Percentiles rank a stretch among this genome's conserved stretches.
phyloP scores from a whole-genome alignment of 2,797 vertebrate genomes.

The Crocidura indochinensis region DNA sequence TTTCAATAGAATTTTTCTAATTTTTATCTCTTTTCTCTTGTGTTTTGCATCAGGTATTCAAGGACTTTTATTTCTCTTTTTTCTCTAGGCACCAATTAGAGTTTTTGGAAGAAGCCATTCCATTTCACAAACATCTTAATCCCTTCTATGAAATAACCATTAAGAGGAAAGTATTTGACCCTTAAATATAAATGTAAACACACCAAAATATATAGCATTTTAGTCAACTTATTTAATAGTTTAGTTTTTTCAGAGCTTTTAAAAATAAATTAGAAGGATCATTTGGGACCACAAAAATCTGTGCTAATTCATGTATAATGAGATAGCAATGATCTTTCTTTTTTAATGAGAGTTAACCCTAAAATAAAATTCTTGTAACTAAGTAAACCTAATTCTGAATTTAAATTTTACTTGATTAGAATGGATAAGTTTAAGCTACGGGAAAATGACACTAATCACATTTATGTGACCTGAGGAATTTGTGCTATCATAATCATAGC shows the following conservation, averaged over 20 bases:
- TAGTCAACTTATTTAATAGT: no score
- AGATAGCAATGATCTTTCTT: not conserved
- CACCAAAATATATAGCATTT: no score
- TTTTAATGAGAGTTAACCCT: not conserved
- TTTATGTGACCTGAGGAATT: not conserved
- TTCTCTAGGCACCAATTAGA: not conserved
- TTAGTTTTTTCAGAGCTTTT: not conserved
- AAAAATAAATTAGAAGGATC: slow-evolving; percentile 6
- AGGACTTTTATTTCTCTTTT: not conserved
- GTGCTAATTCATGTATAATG: not conserved
- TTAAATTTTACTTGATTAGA: slow-evolving; percentile 7
- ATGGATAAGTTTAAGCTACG: not conserved
- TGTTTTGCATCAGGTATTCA: not conserved
- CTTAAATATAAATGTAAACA: no score
- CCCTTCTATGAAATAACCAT: not conserved
- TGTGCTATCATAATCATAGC: not conserved
- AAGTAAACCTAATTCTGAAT: slow-evolving; percentile 29
- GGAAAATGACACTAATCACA: not conserved
- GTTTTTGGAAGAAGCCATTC: slow-evolving; percentile 21
- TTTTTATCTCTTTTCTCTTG: not conserved
- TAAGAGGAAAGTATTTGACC: not conserved
- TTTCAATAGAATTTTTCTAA: not conserved
- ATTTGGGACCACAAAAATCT: slow-evolving; percentile 9
- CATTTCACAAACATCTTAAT: not conserved
- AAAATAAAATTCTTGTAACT: not conserved